phyloP scores from a whole-genome alignment of 2,888 invertebrate genomes.

The Cephonodes hylas region DNA sequence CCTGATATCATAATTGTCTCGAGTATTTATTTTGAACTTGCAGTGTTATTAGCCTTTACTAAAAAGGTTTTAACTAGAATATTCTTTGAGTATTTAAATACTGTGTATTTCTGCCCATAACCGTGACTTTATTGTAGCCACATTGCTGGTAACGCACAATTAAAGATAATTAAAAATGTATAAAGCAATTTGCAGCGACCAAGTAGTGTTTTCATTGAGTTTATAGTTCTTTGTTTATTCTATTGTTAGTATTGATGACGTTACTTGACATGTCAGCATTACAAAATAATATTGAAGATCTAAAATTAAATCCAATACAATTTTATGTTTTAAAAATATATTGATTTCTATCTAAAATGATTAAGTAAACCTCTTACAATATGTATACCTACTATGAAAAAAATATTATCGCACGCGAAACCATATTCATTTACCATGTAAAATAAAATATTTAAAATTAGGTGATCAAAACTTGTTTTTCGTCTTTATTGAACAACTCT shows the following conservation, averaged over 20 bases:
- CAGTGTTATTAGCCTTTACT: not conserved
- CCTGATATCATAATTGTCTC: not conserved
- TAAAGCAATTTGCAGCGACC: not conserved
- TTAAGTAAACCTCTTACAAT: too few relatives aligned
- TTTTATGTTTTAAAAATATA: too few relatives aligned
- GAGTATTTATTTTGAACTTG: not conserved
- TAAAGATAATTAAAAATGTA: not conserved
- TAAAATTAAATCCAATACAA: too few relatives aligned
- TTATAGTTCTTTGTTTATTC: not conserved
- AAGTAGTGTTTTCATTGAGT: not conserved
- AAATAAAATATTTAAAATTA: too few relatives aligned
- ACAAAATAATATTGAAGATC: not conserved
- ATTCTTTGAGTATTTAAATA: not conserved
- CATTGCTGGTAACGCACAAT: not conserved
- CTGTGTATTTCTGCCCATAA: not conserved
- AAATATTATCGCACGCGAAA: too few relatives aligned
- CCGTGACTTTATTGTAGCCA: not conserved
- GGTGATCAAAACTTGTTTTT: too few relatives aligned
- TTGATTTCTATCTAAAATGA: too few relatives aligned
- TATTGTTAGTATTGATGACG: not conserved
- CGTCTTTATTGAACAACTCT: too few relatives aligned
- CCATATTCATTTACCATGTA: too few relatives aligned
- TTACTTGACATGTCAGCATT: not conserved
- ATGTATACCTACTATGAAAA: too few relatives aligned
- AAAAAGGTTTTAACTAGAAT: too few relatives aligned